phyloP scores from a whole-genome alignment of 2,888 invertebrate genomes.

The Notodonta dromedarius region DNA sequence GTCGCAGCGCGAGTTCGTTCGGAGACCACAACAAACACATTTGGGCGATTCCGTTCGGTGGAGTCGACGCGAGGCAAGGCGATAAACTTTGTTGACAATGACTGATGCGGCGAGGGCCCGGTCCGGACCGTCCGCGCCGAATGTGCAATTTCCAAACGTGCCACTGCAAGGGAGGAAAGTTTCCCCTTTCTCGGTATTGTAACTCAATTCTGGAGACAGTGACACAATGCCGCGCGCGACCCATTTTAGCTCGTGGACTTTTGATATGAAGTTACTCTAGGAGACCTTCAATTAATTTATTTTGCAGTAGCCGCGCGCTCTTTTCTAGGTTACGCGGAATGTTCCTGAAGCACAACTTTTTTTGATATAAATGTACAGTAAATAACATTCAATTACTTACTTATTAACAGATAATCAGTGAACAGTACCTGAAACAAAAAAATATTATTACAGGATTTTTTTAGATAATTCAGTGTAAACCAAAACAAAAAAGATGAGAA shows the following conservation, averaged over 20 bases:
- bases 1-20: conserved; percentile 44
- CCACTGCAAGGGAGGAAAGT: conserved; percentile 58
- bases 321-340: conserved; percentile 13
- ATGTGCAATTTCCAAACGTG: conserved; percentile 68
- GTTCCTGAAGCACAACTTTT: neutral
- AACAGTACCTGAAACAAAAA: conserved; percentile 4
- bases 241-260: conserved; percentile 56
- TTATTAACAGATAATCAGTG: neutral
- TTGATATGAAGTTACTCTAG: conserved; percentile 50
- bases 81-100: conserved; percentile 80
- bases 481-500: too few species aligned
- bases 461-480: too few species aligned
- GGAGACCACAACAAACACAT: conserved; percentile 73
- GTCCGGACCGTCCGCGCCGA: conserved; percentile 45
- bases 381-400: too few species aligned
- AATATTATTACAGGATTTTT: too few species aligned
- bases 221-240: conserved; percentile 58
- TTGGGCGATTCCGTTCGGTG: conserved; percentile 57
- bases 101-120: conserved; percentile 63
- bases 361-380: neutral
- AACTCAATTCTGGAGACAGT: conserved; percentile 64
- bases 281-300: conserved; percentile 28
- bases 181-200: conserved; percentile 55
- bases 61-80: conserved; percentile 39
- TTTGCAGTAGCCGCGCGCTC: conserved; percentile 15